A percentile compares a stretch with the other conserved stretches of the same genome.
Conservation (phyloP, 2,888 invertebrate genomes). For the Hypselothyrea guttata region DNA sequence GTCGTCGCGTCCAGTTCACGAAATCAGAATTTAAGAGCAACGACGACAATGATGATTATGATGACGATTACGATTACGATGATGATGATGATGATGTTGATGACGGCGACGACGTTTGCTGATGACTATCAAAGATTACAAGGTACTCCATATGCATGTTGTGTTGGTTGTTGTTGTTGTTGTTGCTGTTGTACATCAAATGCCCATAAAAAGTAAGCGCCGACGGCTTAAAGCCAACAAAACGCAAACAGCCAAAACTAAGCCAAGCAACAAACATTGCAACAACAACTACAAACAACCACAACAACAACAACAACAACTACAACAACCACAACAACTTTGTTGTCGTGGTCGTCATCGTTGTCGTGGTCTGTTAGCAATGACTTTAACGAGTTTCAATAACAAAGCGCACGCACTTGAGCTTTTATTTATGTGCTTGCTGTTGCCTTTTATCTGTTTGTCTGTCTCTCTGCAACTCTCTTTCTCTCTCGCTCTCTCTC, state of each 20-base stretch:
- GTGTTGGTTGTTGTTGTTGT: conserved; percentile 21
- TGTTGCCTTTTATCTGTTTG: conserved; percentile 45
- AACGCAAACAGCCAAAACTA: conserved; percentile 54
- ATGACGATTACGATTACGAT: conserved; percentile 28
- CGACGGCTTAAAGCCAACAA: conserved; percentile 45
- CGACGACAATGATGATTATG: conserved; percentile 26
- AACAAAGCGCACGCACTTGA: conserved; percentile 75
- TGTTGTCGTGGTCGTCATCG: conserved; percentile 29
- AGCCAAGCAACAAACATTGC: conserved; percentile 33
- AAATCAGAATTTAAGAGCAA: conserved; percentile 72
- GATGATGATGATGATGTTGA: conserved; percentile 14
- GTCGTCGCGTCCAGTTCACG: conserved; percentile 65
- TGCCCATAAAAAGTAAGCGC: conserved; percentile 71
- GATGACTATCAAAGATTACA: conserved; percentile 74
- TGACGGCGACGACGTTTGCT: conserved; percentile 41
- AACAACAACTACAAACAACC: conserved; percentile 7
- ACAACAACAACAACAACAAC: conserved; percentile 30
- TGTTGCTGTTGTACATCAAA: conserved; percentile 58
- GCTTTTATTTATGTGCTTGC: conserved; percentile 66
- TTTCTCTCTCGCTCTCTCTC: conserved; percentile 9
- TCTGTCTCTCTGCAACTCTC: conserved; percentile 5
- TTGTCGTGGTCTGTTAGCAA: conserved; percentile 46
- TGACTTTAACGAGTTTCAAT: conserved; percentile 75
- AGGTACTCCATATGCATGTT: conserved; percentile 56
- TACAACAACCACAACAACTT: conserved; percentile 19